Evolutionary conservation across 1,140 invertebrate species (phyloP).

Genomic region (Protaetia brevitarsis): DNA sequence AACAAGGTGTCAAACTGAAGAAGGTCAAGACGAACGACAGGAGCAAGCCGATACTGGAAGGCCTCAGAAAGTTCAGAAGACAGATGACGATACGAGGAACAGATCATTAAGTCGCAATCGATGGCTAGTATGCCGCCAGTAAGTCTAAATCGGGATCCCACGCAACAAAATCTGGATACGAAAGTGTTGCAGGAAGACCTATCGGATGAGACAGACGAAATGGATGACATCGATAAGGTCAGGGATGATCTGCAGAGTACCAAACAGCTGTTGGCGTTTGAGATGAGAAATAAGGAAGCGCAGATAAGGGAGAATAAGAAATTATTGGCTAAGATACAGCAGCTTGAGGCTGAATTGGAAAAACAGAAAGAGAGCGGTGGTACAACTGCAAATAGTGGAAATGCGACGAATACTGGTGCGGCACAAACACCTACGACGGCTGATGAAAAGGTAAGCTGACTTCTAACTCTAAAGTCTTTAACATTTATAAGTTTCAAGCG

Average conservation of each 20-base stretch:
- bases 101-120: conserved; percentile 75
- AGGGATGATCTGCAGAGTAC: conserved; percentile 86
- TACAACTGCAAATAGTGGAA: too few species aligned
- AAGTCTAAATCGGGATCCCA: conserved; percentile 28
- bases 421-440: conserved; percentile 6
- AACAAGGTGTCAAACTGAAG: conserved; percentile 72
- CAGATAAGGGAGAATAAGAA: conserved; percentile 83
- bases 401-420: conserved; percentile 40
- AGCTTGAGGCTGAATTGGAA: conserved; percentile 73
- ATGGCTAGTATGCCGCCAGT: conserved; percentile 53
- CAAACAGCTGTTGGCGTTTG: conserved; percentile 83
- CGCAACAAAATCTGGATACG: conserved; percentile 19
- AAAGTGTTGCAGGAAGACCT: conserved; percentile 42
- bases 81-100: conserved; percentile 87
- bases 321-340: conserved; percentile 70
- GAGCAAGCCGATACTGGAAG: conserved; percentile 78
- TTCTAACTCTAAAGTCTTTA: background rate
- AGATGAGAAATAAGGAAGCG: conserved; percentile 81
- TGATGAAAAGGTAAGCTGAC: conserved; percentile 45
- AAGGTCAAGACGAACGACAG: conserved; percentile 79
- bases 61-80: conserved; percentile 78
- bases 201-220: conserved; percentile 69
- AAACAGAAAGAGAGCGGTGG: conserved; percentile 51
- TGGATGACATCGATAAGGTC: conserved; percentile 88
- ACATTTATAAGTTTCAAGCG: too few species aligned